These are phyloP conservation scores for Torymus auratus DNA, from an alignment of 2,888 invertebrate genomes.

Conservation along the genomic window DNA sequence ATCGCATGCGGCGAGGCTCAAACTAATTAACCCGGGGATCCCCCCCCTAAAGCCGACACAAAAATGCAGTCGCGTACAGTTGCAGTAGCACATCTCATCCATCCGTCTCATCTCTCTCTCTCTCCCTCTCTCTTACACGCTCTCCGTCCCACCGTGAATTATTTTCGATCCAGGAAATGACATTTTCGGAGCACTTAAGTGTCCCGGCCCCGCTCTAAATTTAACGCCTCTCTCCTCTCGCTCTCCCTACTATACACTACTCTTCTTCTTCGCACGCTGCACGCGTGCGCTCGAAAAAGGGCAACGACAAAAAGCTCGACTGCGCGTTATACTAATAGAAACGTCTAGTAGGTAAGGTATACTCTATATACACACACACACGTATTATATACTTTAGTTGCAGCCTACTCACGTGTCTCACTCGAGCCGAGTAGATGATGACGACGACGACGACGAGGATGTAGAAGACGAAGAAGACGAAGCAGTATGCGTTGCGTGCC, in stretches of 20 bases:
- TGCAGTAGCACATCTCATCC: too few species aligned
- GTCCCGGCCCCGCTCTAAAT: constrained; percentile 23
- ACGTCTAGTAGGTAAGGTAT: constrained; percentile 16
- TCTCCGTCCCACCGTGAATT: not conserved
- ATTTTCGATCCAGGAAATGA: constrained; percentile 51
- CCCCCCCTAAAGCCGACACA: too few species aligned
- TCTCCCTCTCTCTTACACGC: too few species aligned
- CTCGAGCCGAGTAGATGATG: too few species aligned
- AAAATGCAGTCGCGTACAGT: too few species aligned
- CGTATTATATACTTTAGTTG: not conserved
- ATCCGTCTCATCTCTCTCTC: too few species aligned
- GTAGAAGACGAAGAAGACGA: too few species aligned
- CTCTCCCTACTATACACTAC: too few species aligned
- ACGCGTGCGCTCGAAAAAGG: not conserved
- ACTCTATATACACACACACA: not conserved
- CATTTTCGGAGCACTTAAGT: constrained; percentile 47
- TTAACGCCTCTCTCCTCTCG: not conserved
- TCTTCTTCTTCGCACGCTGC: not conserved
- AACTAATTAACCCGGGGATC: too few species aligned
- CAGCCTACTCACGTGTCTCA: constrained; percentile 41
- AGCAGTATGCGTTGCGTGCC: not conserved
- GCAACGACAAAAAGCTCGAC: not conserved
- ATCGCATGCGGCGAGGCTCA: too few species aligned
- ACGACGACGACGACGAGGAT: too few species aligned
- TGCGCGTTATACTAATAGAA: constrained; percentile 25